Conservation (phyloP, 2,113 vertebrate species). For the Paratilapia polleni region DNA sequence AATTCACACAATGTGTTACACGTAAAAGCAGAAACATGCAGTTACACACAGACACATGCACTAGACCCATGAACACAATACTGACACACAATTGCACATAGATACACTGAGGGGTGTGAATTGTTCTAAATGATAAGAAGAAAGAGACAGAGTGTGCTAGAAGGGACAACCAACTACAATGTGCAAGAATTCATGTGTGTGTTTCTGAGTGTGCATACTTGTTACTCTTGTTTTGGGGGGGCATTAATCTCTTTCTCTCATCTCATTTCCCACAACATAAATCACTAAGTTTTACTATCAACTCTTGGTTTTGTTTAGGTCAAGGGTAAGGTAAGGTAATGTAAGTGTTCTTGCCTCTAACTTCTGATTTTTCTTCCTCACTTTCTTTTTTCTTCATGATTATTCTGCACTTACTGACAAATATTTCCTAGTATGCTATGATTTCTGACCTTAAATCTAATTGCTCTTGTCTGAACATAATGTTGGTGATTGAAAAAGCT, state of each 20-base stretch:
- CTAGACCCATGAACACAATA: neutral
- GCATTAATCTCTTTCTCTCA: neutral
- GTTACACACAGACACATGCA: neutral
- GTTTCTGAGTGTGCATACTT: neutral
- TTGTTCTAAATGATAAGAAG: constrained; percentile 35
- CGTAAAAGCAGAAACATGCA: neutral
- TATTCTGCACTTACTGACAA: neutral
- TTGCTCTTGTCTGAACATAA: neutral
- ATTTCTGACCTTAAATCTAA: neutral
- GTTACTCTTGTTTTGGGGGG: neutral
- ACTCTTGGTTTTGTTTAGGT: neutral
- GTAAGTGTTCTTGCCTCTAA: neutral
- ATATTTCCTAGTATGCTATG: neutral
- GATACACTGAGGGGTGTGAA: constrained; percentile 32
- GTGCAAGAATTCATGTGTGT: constrained; percentile 9
- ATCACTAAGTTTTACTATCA: neutral
- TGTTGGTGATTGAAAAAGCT: neutral
- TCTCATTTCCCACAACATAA: neutral
- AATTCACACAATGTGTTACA: neutral
- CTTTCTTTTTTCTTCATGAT: neutral
- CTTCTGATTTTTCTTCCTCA: neutral
- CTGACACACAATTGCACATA: neutral
- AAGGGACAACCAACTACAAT: neutral
- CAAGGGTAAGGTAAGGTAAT: neutral
- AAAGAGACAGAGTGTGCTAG: constrained; percentile 21